Evolutionary conservation across 2,888 invertebrate genomes (phyloP).

Genomic region (Crocallis elinguaria): DNA sequence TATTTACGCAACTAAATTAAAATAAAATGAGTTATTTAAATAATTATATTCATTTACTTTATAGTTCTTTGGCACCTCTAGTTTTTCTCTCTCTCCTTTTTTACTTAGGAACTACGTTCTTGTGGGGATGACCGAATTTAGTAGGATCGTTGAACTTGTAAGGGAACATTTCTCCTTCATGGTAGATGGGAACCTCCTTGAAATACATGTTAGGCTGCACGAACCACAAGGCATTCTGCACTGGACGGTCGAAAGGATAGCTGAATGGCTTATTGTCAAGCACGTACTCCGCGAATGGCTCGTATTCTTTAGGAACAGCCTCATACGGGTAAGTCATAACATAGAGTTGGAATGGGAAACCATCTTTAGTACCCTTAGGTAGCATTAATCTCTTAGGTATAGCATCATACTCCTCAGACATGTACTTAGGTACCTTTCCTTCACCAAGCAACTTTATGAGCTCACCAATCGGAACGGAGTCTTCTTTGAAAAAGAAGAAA

Average conservation of each 20-base stretch:
- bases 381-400: conserved; percentile 89
- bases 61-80: conserved; percentile 22
- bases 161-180: conserved; percentile 68
- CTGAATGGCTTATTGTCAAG: conserved; percentile 82
- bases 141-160: conserved; percentile 57
- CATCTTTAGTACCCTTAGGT: conserved; percentile 88
- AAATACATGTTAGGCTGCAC: conserved; percentile 85
- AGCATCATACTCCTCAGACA: conserved; percentile 82
- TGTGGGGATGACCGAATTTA: conserved; percentile 40
- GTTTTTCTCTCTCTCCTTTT: conserved; percentile 47
- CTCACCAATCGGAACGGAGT: conserved; percentile 85
- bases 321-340: conserved; percentile 85
- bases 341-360: conserved; percentile 87
- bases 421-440: conserved; percentile 77
- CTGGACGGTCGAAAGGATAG: conserved; percentile 85
- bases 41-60: conserved; percentile 7
- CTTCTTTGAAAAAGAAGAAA: conserved; percentile 85
- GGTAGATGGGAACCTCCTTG: conserved; percentile 84
- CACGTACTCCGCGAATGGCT: conserved; percentile 53
- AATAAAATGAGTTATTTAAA: neutral
- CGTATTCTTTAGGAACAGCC: conserved; percentile 63
- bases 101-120: conserved; percentile 50
- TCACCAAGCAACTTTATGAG: conserved; percentile 85
- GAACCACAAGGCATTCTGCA: conserved; percentile 71
- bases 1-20: neutral